Percentiles rank a stretch among this genome's conserved stretches.
phyloP scores from a whole-genome alignment of 2,113 vertebrate species.

The Zapus hudsonius region DNA sequence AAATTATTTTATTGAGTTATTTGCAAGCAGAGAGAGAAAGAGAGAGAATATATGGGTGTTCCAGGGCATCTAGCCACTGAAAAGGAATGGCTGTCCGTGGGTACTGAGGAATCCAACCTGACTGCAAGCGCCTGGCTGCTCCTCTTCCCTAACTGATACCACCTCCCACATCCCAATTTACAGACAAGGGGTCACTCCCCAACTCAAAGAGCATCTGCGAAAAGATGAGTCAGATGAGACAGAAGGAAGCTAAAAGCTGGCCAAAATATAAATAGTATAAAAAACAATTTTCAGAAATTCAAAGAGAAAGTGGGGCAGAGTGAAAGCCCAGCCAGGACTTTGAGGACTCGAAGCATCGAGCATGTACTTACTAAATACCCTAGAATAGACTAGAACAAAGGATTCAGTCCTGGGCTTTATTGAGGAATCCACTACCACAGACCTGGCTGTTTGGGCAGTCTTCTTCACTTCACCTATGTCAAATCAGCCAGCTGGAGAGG shows the following conservation, averaged over 20 bases:
- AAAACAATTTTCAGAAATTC: background rate
- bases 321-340: background rate
- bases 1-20: too few relatives aligned
- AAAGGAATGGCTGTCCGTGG: too few relatives aligned
- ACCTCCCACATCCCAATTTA: background rate
- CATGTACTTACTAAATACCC: background rate
- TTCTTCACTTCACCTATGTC: background rate
- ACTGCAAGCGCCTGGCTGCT: too few relatives aligned
- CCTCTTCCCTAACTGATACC: background rate
- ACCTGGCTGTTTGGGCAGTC: background rate
- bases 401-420: background rate
- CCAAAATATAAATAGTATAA: background rate
- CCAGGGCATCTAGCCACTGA: too few relatives aligned
- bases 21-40: too few relatives aligned
- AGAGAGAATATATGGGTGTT: too few relatives aligned
- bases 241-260: background rate
- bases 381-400: background rate
- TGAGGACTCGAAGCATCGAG: background rate
- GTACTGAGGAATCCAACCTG: too few relatives aligned
- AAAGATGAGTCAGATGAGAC: background rate
- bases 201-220: constrained; percentile 10
- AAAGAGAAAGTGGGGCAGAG: background rate
- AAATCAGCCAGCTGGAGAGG: background rate
- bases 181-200: background rate
- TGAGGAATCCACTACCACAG: background rate